Conservation (phyloP, 1,140 invertebrate species). For the Trialeurodes vaporariorum region DNA sequence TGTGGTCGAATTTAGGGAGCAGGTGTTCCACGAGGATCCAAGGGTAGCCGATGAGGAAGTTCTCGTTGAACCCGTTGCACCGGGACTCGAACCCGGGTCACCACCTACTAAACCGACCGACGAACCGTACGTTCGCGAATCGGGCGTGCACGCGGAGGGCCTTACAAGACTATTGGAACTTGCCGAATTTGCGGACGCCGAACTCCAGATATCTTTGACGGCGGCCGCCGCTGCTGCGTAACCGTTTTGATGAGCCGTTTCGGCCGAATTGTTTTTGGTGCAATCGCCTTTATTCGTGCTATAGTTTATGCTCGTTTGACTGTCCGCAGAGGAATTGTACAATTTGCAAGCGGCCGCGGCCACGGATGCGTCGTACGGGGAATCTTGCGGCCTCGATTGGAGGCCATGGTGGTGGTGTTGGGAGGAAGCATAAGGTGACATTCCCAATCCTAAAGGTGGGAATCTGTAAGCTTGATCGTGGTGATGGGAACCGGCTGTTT, state of each 20-base stretch:
- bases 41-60: slow-evolving; percentile 45
- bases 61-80: slow-evolving; percentile 45
- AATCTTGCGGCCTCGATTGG: slow-evolving; percentile 69
- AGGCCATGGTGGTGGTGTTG: slow-evolving; percentile 64
- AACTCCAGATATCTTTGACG: slow-evolving; percentile 54
- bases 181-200: slow-evolving; percentile 39
- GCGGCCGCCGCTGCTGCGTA: slow-evolving; percentile 50
- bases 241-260: slow-evolving; percentile 45
- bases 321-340: slow-evolving; percentile 50
- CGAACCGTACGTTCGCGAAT: slow-evolving; percentile 53
- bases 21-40: slow-evolving; percentile 61
- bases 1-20: slow-evolving; percentile 59
- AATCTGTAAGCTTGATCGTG: slow-evolving; percentile 58
- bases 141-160: slow-evolving; percentile 75
- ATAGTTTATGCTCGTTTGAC: slow-evolving; percentile 45
- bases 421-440: slow-evolving; percentile 63
- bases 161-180: slow-evolving; percentile 46
- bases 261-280: slow-evolving; percentile 37
- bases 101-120: slow-evolving; percentile 50
- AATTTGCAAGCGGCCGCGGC: slow-evolving; percentile 73
- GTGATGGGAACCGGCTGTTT: slow-evolving; percentile 49
- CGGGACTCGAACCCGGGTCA: slow-evolving; percentile 60
- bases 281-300: slow-evolving; percentile 33
- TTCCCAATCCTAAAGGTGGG: slow-evolving; percentile 70
- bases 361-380: slow-evolving; percentile 77